Evolutionary conservation across 2,113 vertebrate species (phyloP).

Genomic region (Megaleporinus macrocephalus): DNA sequence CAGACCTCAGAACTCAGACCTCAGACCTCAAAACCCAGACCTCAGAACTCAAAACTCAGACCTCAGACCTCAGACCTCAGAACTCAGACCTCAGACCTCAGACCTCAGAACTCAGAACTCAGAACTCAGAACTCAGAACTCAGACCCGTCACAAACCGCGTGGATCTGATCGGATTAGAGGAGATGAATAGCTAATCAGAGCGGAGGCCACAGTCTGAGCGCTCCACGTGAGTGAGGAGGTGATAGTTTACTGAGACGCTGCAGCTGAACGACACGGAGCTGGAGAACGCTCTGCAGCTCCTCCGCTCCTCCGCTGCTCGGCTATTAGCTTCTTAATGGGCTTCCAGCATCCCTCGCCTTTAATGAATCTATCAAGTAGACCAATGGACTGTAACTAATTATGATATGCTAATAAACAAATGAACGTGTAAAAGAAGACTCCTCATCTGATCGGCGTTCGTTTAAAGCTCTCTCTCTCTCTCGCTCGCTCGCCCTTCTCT

Average conservation of each 20-base stretch:
- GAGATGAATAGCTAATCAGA: background rate
- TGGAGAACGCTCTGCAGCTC: background rate
- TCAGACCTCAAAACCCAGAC: too few species aligned
- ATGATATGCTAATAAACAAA: slow-evolving; percentile 74
- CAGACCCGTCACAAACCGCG: background rate
- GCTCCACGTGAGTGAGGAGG: slow-evolving; percentile 14
- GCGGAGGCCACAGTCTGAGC: background rate
- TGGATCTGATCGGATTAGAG: background rate
- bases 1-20: too few species aligned
- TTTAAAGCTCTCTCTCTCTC: slow-evolving; percentile 42
- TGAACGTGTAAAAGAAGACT: slow-evolving; percentile 58
- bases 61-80: too few species aligned
- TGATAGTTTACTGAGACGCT: slow-evolving; percentile 22
- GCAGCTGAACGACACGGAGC: slow-evolving; percentile 16
- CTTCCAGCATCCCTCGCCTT: slow-evolving; percentile 72
- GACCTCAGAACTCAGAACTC: too few species aligned
- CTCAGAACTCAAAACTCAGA: too few species aligned
- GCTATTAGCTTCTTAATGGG: slow-evolving; percentile 73
- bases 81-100: too few species aligned
- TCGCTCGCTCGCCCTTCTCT: background rate
- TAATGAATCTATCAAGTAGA: slow-evolving; percentile 78
- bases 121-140: too few species aligned
- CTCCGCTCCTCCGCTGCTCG: slow-evolving; percentile 63
- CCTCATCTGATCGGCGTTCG: slow-evolving; percentile 61
- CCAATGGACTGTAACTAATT: slow-evolving; percentile 79